Evolutionary conservation across 2,113 vertebrate species (phyloP), one percentile per base, ranked within the genome.

Genomic region (Salvelinus fontinalis): DNA sequence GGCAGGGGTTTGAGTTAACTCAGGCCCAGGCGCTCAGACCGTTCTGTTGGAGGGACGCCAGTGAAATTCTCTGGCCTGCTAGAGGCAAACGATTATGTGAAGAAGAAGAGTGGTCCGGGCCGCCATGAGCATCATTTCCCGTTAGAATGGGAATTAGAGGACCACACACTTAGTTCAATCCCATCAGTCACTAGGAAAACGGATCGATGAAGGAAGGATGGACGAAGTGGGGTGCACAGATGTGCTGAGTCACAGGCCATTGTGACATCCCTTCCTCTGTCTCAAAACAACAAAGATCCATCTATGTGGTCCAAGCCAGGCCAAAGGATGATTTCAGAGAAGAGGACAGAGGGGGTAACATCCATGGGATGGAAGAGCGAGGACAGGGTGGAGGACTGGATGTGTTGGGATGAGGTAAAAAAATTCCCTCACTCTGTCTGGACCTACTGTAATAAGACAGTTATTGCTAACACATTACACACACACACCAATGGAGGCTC

Each of bases 161-260:
- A 75, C 82, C 77, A 83, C 78, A 73, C 81, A 80, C 78, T 27
- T 71, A 13, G 70, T 60, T 76, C 59, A 67, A 73, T 68, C 71
- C 66, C 20, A 48, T 3, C 24, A 34, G 29, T 34, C 57, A 51
- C 62, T 57, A 5, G 13, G 51, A 26, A 75, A 68, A 51, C 20
- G 48, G 69, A 67, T 29, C 29, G 44, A 22, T 26, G 67, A 49
- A 60, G 34, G 49, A 44, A 70, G 67, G 66, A 54, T 14, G 51
- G 51, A 16, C 13, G 16, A 9, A 18, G 49, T 13, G 16, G 12
- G 49, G 12, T 54, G 49, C 39, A 44, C 31, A 77, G 69, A 77
- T 67, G 75, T 62, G 59, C n/a, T 62, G 59, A 62, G 59, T 62
- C 18, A 62, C n/a, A 22, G 59, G 34, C 9, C n/a, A 3, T 48